Base-by-base conservation (phyloP, 2,113 vertebrate species). In the Centropus bengalensis region DNA sequence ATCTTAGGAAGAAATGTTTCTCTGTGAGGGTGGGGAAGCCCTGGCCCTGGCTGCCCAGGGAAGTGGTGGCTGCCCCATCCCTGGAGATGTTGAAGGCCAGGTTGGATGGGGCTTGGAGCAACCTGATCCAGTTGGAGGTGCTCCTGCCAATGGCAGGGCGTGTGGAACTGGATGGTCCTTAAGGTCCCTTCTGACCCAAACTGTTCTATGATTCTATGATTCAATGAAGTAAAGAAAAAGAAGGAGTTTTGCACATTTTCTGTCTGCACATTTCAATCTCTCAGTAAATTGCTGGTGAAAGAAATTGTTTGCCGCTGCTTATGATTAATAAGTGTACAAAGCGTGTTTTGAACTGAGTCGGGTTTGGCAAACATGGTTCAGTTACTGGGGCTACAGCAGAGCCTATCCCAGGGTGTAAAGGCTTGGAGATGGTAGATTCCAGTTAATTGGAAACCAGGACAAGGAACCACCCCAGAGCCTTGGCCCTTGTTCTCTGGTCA, bases 361-460 rank as follows among this genome's bases (percentile, higher is more conserved):
- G 40, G 55, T 86, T 92, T 95, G 86, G 88, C 80, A 93, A 62
- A 76, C 27, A 6, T 1, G 14, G 38, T 75, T 92, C 81, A 59
- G 66, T 74, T 82, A 67, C 77, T 55, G 81, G 32, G 81, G 81
- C 81, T 77, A 81, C 92, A 91, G 84, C 81, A 91, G 66, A 80
- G 86, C 55, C 52, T 52, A 27, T 33, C 81, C 69, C 60, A 22
- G 63, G 45, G 24, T 59, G 52, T n/a, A 93, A 89, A 47, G 82
- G 47, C 56, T 91, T 49, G 75, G 82, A 93, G 88, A 94, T 74
- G 82, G 59, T 59, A 70, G n/a, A 28, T 36, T 83, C 60, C 69
- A 64, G 55, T 36, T 74, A 68, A 76, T 1, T 68, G 66, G 55
- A 74, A 93, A 54, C 40, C 5, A 24, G 58, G 73, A 82, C 14